Evolutionary conservation across 2,113 vertebrate genomes (phyloP).

Genomic region (Tragelaphus strepsiceros): DNA sequence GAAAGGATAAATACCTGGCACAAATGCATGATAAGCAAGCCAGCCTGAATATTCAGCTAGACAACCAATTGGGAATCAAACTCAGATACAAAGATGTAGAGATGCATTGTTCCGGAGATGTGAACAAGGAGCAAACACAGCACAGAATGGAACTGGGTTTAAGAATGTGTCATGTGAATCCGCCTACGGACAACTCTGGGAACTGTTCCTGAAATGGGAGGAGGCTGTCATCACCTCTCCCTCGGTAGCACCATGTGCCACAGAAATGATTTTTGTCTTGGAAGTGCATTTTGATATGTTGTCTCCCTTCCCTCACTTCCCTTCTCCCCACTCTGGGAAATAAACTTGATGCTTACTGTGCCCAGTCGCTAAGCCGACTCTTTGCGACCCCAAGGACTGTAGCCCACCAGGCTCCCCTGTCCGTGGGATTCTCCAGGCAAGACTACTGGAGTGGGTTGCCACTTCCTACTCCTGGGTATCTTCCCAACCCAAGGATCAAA

Average conservation of each 20-base stretch:
- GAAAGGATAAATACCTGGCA: not conserved
- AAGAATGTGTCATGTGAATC: constrained; percentile 58
- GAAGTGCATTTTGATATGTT: constrained; percentile 32
- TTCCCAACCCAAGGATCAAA: not conserved
- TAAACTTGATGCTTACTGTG: not conserved
- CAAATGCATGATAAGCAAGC: not conserved
- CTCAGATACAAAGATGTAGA: not conserved
- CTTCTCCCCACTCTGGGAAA: not conserved
- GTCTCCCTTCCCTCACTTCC: not conserved
- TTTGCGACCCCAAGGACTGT: not conserved
- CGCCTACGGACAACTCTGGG: constrained; percentile 55
- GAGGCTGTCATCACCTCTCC: constrained; percentile 61
- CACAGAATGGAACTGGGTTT: constrained; percentile 29
- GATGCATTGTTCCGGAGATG: constrained; percentile 20
- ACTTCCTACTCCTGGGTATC: not conserved
- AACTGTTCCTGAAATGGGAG: constrained; percentile 59
- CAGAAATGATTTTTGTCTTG: constrained; percentile 55
- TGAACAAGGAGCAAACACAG: constrained; percentile 17
- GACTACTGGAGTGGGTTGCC: not conserved
- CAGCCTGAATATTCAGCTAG: not conserved
- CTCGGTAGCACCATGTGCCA: constrained; percentile 35
- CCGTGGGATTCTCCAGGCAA: not conserved
- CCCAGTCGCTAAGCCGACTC: not conserved
- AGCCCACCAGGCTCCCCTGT: not conserved
- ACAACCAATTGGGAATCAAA: not conserved